Conservation (phyloP, 2,888 invertebrate species). For the Spisula subtruncata region DNA sequence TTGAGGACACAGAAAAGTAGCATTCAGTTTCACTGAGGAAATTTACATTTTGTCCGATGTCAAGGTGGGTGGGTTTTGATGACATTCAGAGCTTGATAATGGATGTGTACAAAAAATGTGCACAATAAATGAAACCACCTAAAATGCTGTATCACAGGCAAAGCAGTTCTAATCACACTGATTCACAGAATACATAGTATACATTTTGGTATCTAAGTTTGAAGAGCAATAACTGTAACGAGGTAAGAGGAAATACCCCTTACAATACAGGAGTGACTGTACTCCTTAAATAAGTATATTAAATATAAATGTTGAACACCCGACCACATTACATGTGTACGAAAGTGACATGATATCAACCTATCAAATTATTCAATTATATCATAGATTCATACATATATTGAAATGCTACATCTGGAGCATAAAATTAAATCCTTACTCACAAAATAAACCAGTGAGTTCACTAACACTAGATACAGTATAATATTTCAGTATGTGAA, state of each 20-base stretch:
- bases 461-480: neutral
- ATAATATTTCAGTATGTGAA: neutral
- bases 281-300: too few relatives aligned
- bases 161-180: neutral
- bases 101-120: neutral
- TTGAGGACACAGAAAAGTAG: too few relatives aligned
- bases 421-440: neutral
- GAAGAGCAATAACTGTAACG: too few relatives aligned
- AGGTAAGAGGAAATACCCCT: too few relatives aligned
- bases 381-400: too few relatives aligned
- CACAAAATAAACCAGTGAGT: conserved; percentile 4
- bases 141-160: neutral
- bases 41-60: too few relatives aligned
- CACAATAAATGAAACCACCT: neutral
- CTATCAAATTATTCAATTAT: neutral
- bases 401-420: neutral
- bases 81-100: too few relatives aligned
- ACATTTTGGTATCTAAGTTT: too few relatives aligned
- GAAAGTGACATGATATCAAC: neutral
- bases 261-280: too few relatives aligned
- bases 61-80: too few relatives aligned
- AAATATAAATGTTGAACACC: neutral
- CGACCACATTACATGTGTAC: neutral
- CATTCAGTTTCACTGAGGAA: too few relatives aligned
- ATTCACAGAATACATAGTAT: neutral